A percentile compares a stretch with the other conserved stretches of the same genome.
phyloP scores from a whole-genome alignment of 2,113 vertebrate genomes.

The Crypturellus undulatus region DNA sequence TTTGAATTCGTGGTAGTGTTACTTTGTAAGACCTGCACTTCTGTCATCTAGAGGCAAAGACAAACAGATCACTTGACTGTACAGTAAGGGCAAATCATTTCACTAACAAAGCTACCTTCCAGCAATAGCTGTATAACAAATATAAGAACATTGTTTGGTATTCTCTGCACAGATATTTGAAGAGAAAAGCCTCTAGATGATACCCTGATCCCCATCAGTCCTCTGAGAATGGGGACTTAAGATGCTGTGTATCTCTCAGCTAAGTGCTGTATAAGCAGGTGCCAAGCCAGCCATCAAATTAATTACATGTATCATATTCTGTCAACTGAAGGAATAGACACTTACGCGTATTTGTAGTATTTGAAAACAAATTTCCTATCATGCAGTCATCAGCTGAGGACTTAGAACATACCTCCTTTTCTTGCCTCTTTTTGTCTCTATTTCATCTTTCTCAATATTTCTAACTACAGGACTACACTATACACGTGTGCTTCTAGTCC shows the following conservation, averaged over 20 bases:
- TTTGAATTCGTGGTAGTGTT: background rate
- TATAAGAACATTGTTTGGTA: constrained; percentile 9
- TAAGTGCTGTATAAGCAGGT: background rate
- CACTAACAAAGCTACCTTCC: constrained; percentile 50
- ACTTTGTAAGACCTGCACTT: background rate
- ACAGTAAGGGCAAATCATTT: constrained; percentile 64
- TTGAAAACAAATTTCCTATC: background rate
- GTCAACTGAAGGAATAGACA: background rate
- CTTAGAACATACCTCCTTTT: background rate
- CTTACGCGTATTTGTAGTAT: background rate
- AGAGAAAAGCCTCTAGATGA: constrained; percentile 2
- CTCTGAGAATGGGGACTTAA: background rate
- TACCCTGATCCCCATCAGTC: background rate
- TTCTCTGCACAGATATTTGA: constrained; percentile 13
- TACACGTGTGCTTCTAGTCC: background rate
- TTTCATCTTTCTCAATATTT: background rate
- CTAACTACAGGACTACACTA: background rate
- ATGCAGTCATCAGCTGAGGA: background rate
- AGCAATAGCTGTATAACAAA: constrained; percentile 6
- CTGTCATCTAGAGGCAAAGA: constrained; percentile 39
- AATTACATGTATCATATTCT: background rate
- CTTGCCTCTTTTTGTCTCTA: background rate
- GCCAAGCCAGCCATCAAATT: background rate
- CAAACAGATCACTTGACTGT: constrained; percentile 57
- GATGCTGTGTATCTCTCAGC: background rate